Percentiles rank a stretch among this genome's conserved stretches.
These are phyloP conservation scores for Monopterus albus DNA, from an alignment of 2,113 vertebrate species.

Conservation along the genomic window DNA sequence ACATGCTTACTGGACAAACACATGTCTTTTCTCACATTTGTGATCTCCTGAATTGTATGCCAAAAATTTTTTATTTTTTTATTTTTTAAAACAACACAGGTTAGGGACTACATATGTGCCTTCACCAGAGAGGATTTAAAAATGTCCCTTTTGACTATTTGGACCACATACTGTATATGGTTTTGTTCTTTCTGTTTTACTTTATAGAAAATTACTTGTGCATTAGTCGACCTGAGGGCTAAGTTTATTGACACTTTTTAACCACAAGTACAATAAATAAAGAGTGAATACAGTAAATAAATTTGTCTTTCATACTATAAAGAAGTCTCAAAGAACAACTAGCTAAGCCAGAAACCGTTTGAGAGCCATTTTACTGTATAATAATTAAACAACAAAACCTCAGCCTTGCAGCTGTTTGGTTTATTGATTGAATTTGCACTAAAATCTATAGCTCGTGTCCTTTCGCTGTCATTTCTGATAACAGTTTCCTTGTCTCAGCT, in stretches of 20 bases:
- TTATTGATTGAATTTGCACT: conserved; percentile 41
- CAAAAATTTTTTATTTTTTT: no score
- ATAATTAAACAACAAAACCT: conserved; percentile 36
- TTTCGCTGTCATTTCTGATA: conserved; percentile 45
- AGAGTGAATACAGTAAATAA: no score
- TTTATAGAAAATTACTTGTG: conserved; percentile 6
- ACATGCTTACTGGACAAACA: conserved; percentile 24
- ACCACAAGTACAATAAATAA: background rate
- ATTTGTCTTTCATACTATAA: background rate
- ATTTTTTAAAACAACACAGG: no score
- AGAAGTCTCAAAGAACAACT: background rate
- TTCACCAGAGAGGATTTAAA: background rate
- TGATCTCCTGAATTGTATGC: no score
- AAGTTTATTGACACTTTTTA: conserved; percentile 1
- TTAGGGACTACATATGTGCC: background rate
- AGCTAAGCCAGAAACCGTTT: background rate
- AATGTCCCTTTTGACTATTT: conserved; percentile 3
- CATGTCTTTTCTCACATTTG: conserved; percentile 9
- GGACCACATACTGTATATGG: background rate
- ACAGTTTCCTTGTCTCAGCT: conserved; percentile 35
- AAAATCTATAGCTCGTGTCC: conserved; percentile 27
- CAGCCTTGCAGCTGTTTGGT: conserved; percentile 23
- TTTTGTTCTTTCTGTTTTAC: conserved; percentile 1
- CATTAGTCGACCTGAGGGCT: background rate
- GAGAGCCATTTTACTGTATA: conserved; percentile 17